Evolutionary conservation across 2,888 invertebrate genomes (phyloP), one percentile per base, ranked within the genome.

Genomic region (Pandemis heparana): DNA sequence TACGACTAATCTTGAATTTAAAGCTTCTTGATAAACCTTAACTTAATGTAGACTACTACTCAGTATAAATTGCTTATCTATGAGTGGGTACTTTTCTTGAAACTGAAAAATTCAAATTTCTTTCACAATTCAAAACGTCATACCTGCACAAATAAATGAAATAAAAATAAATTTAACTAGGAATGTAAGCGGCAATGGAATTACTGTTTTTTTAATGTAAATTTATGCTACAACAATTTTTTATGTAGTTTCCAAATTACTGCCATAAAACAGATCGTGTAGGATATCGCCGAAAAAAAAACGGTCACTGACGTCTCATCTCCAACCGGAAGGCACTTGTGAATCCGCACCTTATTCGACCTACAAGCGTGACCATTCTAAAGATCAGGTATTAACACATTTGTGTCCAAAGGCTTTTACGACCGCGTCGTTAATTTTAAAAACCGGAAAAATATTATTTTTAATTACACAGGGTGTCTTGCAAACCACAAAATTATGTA

Each of bases 21-120:
- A 93, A 93, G 92, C 92, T 92, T 90, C 88, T 87, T 92, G 86
- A 87, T 91, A 86, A 85, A 69, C 48, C 60, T 83, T 81, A 85
- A 87, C 85, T 88, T 87, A 88, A 56, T 78, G 77, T 80, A 75
- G 77, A 79, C 63, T 69, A 68, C 56, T 43, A 68, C 60, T 48
- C n/a, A 59, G 56, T 63, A 63, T 16, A 32, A 39, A 73, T 68
- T 59, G 14, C 43, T 74, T 66, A 70, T 60, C 65, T 53, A 70
- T 8, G 64, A 74, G 39, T 14, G 12, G 56, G 56, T 48, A 61
- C 39, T 46, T 8, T 56, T 32, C 32, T 12, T 56, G 51, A 51
- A 23, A n/a, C 32, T 43, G 12, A 53, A 39, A 41, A 12, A 56
- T 12, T 10, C 10, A 56, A 56, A 12, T 4, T 3, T 23, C 18